Percentiles rank a stretch among this genome's conserved stretches.
phyloP scores from a whole-genome alignment of 2,113 vertebrate species.

The Apodemus speciosus region DNA sequence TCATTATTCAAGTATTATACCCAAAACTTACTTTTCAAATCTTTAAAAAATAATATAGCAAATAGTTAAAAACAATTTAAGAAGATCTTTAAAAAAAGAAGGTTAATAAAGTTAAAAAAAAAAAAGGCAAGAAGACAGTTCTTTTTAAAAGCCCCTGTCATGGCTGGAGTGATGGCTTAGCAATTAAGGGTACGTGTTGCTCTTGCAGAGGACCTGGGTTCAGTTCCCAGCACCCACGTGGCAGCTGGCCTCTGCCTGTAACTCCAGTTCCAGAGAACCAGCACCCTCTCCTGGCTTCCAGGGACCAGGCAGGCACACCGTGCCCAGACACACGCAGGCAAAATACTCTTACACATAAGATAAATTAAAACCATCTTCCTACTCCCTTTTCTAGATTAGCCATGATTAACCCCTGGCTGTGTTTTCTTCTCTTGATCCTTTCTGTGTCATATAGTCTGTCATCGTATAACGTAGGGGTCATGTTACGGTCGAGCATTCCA shows the following conservation, averaged over 20 bases:
- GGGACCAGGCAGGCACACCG: neutral
- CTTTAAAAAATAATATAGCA: neutral
- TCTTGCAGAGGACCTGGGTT: too few species aligned
- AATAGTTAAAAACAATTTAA: too few species aligned
- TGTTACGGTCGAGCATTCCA: neutral
- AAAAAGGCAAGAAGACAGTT: neutral
- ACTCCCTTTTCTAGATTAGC: neutral
- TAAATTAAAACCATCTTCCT: neutral
- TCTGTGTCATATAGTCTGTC: neutral
- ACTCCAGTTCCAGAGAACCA: neutral
- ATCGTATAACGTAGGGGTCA: neutral
- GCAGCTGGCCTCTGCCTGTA: neutral
- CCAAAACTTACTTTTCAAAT: conserved; percentile 6
- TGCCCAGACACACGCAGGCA: neutral
- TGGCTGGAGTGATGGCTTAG: neutral
- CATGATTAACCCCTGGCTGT: neutral
- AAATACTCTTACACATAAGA: neutral
- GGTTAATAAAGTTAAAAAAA: neutral
- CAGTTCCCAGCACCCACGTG: neutral
- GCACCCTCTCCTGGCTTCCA: neutral
- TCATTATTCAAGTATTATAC: neutral
- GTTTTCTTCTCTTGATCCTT: neutral
- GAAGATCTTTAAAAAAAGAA: neutral
- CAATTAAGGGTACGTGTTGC: neutral
- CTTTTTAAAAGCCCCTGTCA: neutral